A percentile compares a stretch with the other conserved stretches of the same genome.
These are phyloP conservation scores for Halesus radiatus DNA, from an alignment of 1,140 invertebrate genomes.

Conservation along the genomic window DNA sequence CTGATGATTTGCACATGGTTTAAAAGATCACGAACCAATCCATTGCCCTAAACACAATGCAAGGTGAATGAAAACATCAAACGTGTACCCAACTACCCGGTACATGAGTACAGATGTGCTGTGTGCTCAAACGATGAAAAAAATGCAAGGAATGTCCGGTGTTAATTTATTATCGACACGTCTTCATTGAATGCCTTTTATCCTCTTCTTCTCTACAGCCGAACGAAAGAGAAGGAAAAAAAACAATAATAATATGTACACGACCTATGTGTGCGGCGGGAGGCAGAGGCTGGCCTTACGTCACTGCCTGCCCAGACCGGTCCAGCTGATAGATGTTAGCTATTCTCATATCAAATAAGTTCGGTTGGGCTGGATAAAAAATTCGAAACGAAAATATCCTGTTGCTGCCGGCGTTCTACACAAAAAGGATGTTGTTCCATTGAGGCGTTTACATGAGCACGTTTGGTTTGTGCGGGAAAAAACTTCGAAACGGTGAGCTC, in stretches of 20 bases:
- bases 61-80: slow-evolving; percentile 50
- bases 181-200: slow-evolving; percentile 52
- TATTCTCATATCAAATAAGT: slow-evolving; percentile 35
- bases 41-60: too few relatives aligned
- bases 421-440: too few relatives aligned
- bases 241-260: neutral
- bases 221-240: slow-evolving; percentile 17
- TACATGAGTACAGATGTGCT: neutral
- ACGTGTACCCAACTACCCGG: too few relatives aligned
- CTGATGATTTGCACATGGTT: too few relatives aligned
- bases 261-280: too few relatives aligned
- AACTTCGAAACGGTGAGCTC: too few relatives aligned
- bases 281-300: slow-evolving; percentile 31
- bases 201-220: slow-evolving; percentile 5
- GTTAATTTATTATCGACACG: slow-evolving; percentile 55
- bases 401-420: neutral
- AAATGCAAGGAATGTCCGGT: slow-evolving; percentile 47
- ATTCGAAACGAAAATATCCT: slow-evolving; percentile 47
- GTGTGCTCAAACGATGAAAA: slow-evolving; percentile 1
- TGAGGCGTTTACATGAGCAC: too few relatives aligned
- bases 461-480: too few relatives aligned
- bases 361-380: slow-evolving; percentile 45
- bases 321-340: slow-evolving; percentile 45
- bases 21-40: too few relatives aligned
- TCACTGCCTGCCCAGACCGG: slow-evolving; percentile 40